Conservation (phyloP, 2,888 invertebrate species). For the Rhaphigaster nebulosa region DNA sequence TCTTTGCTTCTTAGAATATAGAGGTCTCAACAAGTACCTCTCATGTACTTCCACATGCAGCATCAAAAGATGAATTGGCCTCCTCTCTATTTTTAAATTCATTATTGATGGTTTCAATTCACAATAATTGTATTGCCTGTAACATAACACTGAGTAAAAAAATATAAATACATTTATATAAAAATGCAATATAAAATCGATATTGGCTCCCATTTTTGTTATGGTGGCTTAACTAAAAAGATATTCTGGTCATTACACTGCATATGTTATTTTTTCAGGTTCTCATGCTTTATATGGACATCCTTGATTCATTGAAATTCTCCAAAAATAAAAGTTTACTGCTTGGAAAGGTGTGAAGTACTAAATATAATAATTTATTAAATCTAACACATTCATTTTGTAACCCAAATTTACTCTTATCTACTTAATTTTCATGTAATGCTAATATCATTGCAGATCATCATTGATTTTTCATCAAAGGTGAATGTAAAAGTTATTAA, state of each 20-base stretch:
- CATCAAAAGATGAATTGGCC: no score
- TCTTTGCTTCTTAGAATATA: no score
- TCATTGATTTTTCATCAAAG: neutral
- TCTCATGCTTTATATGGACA: neutral
- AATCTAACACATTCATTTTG: neutral
- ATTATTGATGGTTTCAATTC: neutral
- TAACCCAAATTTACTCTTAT: neutral
- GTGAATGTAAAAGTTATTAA: neutral
- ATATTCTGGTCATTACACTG: neutral
- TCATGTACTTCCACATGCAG: neutral
- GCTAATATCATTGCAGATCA: neutral
- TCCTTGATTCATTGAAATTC: neutral
- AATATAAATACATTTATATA: neutral
- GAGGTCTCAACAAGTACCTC: neutral
- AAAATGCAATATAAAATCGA: neutral
- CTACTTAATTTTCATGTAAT: neutral
- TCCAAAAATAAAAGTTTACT: neutral
- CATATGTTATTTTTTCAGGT: neutral
- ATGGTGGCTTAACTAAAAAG: neutral
- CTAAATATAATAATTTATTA: constrained; percentile 24
- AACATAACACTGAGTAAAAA: neutral
- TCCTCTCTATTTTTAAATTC: neutral
- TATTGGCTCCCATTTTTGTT: neutral
- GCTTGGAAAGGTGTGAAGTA: neutral
- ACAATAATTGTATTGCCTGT: neutral